These are phyloP conservation scores for Piaya cayana DNA, from an alignment of 2,113 vertebrate genomes.

Conservation along the genomic window DNA sequence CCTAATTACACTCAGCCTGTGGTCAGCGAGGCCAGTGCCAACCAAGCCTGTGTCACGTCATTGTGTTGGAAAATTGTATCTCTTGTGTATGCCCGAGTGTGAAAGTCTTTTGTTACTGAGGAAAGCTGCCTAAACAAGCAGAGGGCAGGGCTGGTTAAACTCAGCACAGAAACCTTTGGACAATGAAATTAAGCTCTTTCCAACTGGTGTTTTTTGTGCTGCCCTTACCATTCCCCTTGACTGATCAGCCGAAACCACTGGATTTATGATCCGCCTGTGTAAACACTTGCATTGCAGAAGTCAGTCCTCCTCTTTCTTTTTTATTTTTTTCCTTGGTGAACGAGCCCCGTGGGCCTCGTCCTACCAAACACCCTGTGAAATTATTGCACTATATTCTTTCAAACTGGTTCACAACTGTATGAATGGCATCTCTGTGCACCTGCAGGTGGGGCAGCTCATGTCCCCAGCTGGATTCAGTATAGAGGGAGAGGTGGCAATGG, in stretches of 20 bases:
- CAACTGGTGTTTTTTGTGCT: slow-evolving; percentile 52
- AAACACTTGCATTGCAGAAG: slow-evolving; percentile 31
- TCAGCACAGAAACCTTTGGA: not conserved
- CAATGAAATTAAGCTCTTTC: slow-evolving; percentile 55
- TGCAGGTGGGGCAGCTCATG: fast-evolving
- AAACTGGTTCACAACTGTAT: not conserved
- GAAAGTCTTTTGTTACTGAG: slow-evolving; percentile 28
- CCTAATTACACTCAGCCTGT: not conserved
- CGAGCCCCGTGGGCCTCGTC: not conserved
- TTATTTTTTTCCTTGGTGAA: not conserved
- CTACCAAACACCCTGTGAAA: not conserved
- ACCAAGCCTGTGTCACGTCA: not conserved
- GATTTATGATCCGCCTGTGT: slow-evolving; percentile 43
- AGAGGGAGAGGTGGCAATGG: not conserved
- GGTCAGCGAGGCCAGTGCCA: not conserved
- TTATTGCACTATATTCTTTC: not conserved
- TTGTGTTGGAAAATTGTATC: slow-evolving; percentile 8
- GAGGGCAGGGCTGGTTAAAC: slow-evolving; percentile 32
- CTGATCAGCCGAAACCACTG: slow-evolving; percentile 41
- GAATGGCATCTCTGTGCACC: not conserved
- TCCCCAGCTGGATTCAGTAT: not conserved
- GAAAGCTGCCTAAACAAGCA: slow-evolving; percentile 26
- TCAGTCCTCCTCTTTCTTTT: not conserved
- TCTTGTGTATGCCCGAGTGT: slow-evolving; percentile 27
- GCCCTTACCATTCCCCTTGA: slow-evolving; percentile 33